These are phyloP conservation scores for Meleagris gallopavo DNA, from an alignment of 2,113 vertebrate species.

Conservation along the genomic window DNA sequence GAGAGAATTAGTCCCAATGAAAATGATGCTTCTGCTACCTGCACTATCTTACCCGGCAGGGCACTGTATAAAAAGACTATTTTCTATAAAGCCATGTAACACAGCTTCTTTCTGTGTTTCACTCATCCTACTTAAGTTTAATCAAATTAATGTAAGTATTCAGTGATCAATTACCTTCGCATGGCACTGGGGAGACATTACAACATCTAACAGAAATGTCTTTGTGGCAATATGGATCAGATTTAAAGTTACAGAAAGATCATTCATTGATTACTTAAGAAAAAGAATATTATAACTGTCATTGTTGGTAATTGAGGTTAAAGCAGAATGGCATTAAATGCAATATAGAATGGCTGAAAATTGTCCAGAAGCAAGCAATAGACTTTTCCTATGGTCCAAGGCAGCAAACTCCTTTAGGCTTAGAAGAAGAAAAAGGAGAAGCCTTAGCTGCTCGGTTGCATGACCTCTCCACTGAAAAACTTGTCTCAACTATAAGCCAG, in stretches of 20 bases:
- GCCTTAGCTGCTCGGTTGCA: not conserved
- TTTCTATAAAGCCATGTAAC: not conserved
- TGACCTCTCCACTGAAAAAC: not conserved
- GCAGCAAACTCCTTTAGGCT: not conserved
- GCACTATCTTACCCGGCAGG: not conserved
- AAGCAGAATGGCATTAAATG: not conserved
- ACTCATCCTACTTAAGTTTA: not conserved
- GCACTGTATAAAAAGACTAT: not conserved
- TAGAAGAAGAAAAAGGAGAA: not conserved
- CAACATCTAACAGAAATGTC: not conserved
- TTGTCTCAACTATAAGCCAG: not conserved
- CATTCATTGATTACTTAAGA: not conserved
- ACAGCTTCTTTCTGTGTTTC: not conserved
- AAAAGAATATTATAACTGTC: not conserved
- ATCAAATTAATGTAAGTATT: not conserved
- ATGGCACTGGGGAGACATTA: not conserved
- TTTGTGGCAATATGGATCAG: not conserved
- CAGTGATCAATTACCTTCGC: not conserved
- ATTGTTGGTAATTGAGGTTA: not conserved
- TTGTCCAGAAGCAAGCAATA: not conserved
- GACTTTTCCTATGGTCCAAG: not conserved
- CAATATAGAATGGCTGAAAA: not conserved
- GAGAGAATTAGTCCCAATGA: not conserved
- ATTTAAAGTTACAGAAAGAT: not conserved
- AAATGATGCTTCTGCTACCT: not conserved